Evolutionary conservation across 1,140 invertebrate species (phyloP).

Genomic region (Aphaenogaster rudis): DNA sequence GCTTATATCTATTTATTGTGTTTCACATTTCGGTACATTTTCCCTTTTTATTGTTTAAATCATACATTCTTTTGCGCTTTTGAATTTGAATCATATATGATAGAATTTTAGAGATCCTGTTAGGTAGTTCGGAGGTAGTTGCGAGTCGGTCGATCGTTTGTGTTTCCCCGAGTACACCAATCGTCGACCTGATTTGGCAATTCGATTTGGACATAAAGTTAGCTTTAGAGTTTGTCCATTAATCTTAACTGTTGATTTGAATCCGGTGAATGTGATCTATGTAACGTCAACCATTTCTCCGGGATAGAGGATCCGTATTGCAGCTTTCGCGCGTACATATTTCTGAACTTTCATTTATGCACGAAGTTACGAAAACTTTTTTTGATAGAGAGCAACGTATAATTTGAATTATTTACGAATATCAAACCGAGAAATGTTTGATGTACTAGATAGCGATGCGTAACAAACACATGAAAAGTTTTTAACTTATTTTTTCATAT

Average conservation of each 20-base stretch:
- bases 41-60: no score
- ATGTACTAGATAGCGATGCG: not conserved
- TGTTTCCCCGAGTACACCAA: conserved; percentile 11
- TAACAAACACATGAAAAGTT: conserved; percentile 34
- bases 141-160: conserved; percentile 6
- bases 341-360: not conserved
- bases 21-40: no score
- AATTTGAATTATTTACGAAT: conserved; percentile 55
- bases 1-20: no score
- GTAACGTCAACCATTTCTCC: not conserved
- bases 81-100: not conserved
- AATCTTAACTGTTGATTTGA: conserved; percentile 45
- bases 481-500: conserved; percentile 17
- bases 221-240: conserved; percentile 48
- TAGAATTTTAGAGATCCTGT: not conserved
- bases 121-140: not conserved
- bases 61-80: not conserved
- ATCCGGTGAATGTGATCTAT: conserved; percentile 41
- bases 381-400: not conserved
- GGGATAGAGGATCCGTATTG: conserved; percentile 19
- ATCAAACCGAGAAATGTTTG: conserved; percentile 22
- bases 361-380: not conserved
- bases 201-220: conserved; percentile 41
- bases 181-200: conserved; percentile 21
- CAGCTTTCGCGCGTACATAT: not conserved